A percentile compares a stretch with the other conserved stretches of the same genome.
phyloP scores from a whole-genome alignment of 2,797 vertebrate species.

The Aphelocoma californica region DNA sequence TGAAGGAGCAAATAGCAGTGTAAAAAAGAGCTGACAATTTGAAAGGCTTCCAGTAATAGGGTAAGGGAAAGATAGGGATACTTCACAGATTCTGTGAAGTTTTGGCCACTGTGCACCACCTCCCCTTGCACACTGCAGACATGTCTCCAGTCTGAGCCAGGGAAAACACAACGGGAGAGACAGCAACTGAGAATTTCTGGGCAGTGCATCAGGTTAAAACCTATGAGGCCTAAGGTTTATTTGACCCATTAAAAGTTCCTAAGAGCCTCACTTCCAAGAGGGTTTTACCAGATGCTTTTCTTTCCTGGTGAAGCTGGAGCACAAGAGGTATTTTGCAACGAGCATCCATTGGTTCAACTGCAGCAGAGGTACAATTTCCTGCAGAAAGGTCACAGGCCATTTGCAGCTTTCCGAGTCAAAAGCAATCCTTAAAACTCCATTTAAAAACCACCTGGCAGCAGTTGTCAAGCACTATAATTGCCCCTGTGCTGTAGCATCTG shows the following conservation, averaged over 20 bases:
- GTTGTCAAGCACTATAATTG: neutral
- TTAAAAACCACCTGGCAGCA: neutral
- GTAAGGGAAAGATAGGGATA: neutral
- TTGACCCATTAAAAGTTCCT: neutral
- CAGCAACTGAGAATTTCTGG: neutral
- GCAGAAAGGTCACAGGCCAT: neutral
- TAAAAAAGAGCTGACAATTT: neutral
- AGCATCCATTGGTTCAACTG: neutral
- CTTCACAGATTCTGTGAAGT: neutral
- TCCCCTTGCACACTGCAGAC: neutral
- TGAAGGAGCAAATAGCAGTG: neutral
- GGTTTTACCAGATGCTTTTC: neutral
- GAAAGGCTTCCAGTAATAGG: neutral
- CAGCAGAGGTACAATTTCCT: neutral
- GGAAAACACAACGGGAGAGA: neutral
- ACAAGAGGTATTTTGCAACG: neutral
- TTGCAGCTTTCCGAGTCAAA: conserved; percentile 5
- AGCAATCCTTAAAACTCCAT: neutral
- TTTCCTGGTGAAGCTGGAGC: neutral
- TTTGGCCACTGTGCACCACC: neutral
- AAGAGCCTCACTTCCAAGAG: neutral
- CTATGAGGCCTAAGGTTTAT: neutral
- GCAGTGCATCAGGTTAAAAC: neutral
- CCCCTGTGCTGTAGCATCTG: neutral
- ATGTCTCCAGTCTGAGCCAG: neutral